Evolutionary conservation across 2,113 vertebrate genomes (phyloP).

Genomic region (Paradisaea rubra): DNA sequence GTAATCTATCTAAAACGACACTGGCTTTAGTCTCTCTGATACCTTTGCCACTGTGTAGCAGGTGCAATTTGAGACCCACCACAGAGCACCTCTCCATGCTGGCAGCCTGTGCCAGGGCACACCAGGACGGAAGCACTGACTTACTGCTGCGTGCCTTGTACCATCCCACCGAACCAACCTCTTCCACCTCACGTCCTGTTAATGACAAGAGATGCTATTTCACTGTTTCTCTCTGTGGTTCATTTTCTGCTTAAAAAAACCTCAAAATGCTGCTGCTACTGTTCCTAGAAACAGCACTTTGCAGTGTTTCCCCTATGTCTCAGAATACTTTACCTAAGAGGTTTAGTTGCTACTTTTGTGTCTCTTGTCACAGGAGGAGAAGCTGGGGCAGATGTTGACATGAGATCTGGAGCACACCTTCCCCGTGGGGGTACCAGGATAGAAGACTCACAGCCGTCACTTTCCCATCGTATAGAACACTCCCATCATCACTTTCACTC

Average conservation of each 20-base stretch:
- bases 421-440: no score
- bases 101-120: not conserved
- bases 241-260: not conserved
- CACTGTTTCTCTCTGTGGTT: not conserved
- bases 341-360: not conserved
- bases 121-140: rapidly evolving
- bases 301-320: not conserved
- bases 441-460: not conserved
- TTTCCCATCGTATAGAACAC: no score
- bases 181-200: rapidly evolving
- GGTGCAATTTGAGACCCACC: not conserved
- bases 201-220: not conserved
- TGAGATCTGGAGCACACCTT: not conserved
- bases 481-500: not conserved
- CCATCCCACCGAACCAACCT: rapidly evolving
- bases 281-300: not conserved
- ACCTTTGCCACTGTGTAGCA: not conserved
- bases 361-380: not conserved
- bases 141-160: not conserved
- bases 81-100: not conserved
- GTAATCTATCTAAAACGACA: not conserved
- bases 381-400: not conserved
- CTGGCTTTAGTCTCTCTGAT: not conserved
- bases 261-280: not conserved
- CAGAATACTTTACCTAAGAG: not conserved